Evolutionary conservation across 2,888 invertebrate species (phyloP).

Genomic region (Luperina testacea): DNA sequence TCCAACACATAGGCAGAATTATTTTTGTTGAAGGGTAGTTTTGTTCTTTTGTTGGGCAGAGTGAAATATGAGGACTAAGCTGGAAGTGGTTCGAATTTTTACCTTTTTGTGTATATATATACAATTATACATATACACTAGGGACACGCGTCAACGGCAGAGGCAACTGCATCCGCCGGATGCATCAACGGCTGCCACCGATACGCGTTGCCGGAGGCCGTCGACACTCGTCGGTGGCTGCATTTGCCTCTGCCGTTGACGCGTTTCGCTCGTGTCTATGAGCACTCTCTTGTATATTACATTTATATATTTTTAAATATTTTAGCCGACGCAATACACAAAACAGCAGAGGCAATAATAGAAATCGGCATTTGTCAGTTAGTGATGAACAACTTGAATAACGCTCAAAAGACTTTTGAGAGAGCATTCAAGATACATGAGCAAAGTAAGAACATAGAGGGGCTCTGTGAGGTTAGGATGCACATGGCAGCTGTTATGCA

Average conservation of each 20-base stretch:
- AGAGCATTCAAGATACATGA: slow-evolving; percentile 85
- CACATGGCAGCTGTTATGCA: slow-evolving; percentile 89
- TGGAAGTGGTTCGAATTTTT: not conserved
- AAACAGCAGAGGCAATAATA: slow-evolving; percentile 88
- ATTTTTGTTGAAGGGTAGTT: not conserved
- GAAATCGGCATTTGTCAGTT: slow-evolving; percentile 89
- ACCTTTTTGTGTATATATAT: not conserved
- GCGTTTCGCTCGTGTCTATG: not conserved
- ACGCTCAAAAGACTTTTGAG: slow-evolving; percentile 87
- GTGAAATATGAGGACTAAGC: not conserved
- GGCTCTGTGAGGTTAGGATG: slow-evolving; percentile 88
- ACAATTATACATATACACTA: not conserved
- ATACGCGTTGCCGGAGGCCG: not conserved
- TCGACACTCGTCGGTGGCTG: not conserved
- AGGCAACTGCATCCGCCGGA: no score
- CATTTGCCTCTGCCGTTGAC: not conserved
- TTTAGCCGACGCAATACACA: slow-evolving; percentile 83
- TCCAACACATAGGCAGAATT: not conserved
- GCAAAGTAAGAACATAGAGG: slow-evolving; percentile 78
- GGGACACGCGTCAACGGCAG: no score
- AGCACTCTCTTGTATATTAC: not conserved
- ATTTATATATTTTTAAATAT: slow-evolving; percentile 15
- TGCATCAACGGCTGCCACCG: not conserved
- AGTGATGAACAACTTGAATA: slow-evolving; percentile 84
- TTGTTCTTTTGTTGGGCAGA: not conserved